Percentiles rank a stretch among this genome's conserved stretches.
Conservation (phyloP, 37 sponge, comb jelly and placozoan species). For the Dysidea cf. avara region DNA sequence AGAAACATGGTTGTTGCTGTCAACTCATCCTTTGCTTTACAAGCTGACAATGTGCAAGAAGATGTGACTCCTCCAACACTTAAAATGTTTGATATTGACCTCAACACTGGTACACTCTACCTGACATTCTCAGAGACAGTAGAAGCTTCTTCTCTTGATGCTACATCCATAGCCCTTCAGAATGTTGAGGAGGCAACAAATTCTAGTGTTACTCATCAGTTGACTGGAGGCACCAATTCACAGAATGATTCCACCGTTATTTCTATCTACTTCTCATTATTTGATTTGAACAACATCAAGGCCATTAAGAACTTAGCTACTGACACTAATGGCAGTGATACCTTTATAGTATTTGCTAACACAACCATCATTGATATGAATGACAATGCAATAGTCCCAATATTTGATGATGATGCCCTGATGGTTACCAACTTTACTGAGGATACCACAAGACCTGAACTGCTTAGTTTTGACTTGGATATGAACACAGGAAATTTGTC, state of each 20-base stretch:
- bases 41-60: constrained; percentile 6
- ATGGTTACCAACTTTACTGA: constrained; percentile 62
- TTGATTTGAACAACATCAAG: constrained; percentile 87
- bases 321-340: constrained; percentile 43
- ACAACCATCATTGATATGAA: constrained; percentile 78
- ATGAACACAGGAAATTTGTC: constrained; percentile 58
- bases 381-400: constrained; percentile 54
- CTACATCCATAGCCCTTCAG: constrained; percentile 66
- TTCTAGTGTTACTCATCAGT: constrained; percentile 31
- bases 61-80: constrained; percentile 66
- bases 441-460: constrained; percentile 72
- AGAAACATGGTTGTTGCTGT: constrained; percentile 34
- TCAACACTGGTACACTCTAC: constrained; percentile 58
- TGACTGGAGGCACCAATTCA: constrained; percentile 68
- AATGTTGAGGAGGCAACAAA: constrained; percentile 12
- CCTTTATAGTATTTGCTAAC: constrained; percentile 58
- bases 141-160: constrained; percentile 61
- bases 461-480: constrained; percentile 67
- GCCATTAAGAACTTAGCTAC: constrained; percentile 70
- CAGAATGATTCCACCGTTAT: constrained; percentile 68
- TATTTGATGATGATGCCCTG: constrained; percentile 35
- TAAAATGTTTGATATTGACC: constrained; percentile 48
- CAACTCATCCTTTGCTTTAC: constrained; percentile 23
- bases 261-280: constrained; percentile 50
- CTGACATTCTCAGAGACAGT: constrained; percentile 87